A percentile compares a stretch with the other conserved stretches of the same genome.
Conservation (phyloP, 1,140 invertebrate genomes). For the Andrena cerasifolii region DNA sequence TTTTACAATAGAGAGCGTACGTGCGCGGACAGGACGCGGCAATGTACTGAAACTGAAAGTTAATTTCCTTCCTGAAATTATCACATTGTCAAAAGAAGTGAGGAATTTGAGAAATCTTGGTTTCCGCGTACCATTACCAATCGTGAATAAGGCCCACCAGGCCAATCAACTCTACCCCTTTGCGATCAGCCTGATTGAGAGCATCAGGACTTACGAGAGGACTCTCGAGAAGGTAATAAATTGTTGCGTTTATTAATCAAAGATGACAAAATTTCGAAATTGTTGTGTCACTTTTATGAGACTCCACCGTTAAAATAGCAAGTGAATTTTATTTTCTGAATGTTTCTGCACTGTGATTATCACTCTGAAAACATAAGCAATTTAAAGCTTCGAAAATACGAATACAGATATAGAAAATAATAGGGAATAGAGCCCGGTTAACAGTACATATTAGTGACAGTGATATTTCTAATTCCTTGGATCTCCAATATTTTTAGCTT, state of each 20-base stretch:
- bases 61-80: constrained; percentile 99
- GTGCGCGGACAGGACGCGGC: constrained; percentile 91
- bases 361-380: constrained; percentile 38
- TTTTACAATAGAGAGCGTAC: constrained; percentile 95
- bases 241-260: not conserved
- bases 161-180: constrained; percentile 99
- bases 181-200: constrained; percentile 99
- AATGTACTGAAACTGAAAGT: constrained; percentile 96
- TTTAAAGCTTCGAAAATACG: constrained; percentile 44
- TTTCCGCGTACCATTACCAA: constrained; percentile 97
- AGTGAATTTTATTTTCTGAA: constrained; percentile 80
- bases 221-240: constrained; percentile 95
- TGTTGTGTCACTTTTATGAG: constrained; percentile 40
- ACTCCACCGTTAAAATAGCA: constrained; percentile 73
- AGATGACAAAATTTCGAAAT: constrained; percentile 20
- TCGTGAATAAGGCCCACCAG: constrained; percentile 99
- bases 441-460: constrained; percentile 60
- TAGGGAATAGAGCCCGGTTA: constrained; percentile 64
- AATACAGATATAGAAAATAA: constrained; percentile 60
- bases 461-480: constrained; percentile 74
- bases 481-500: constrained; percentile 80
- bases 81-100: constrained; percentile 99
- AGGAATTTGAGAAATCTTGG: constrained; percentile 98
- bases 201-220: constrained; percentile 97
- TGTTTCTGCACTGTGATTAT: constrained; percentile 46